phyloP scores from a whole-genome alignment of 2,888 invertebrate species.

The Leistus spinibarbis region DNA sequence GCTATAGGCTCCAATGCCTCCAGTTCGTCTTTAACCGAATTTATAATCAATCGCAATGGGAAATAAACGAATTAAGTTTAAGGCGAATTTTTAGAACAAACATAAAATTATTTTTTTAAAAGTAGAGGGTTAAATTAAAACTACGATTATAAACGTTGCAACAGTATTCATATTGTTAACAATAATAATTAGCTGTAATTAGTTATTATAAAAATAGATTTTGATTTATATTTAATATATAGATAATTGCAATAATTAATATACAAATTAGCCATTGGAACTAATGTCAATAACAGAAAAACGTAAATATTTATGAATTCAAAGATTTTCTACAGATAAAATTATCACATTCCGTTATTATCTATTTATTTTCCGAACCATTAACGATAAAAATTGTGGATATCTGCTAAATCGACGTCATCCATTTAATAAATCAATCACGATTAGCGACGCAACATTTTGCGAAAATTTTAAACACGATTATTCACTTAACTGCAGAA shows the following conservation, averaged over 20 bases:
- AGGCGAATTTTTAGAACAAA: too few relatives aligned
- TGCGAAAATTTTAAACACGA: background rate
- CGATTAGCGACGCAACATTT: background rate
- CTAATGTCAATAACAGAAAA: too few relatives aligned
- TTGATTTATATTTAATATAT: background rate
- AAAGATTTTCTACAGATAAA: too few relatives aligned
- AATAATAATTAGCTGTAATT: background rate
- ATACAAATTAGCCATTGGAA: background rate
- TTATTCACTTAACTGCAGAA: background rate
- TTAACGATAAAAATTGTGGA: background rate
- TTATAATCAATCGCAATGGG: too few relatives aligned
- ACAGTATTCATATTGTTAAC: background rate
- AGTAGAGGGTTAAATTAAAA: background rate
- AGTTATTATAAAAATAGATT: background rate
- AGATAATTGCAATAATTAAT: background rate
- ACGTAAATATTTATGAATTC: too few relatives aligned
- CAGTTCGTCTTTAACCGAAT: too few relatives aligned
- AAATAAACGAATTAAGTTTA: too few relatives aligned
- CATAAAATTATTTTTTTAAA: too few relatives aligned
- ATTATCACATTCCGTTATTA: too few relatives aligned
- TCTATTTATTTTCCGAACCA: background rate
- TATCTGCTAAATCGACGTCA: background rate
- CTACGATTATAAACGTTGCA: background rate
- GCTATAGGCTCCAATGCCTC: too few relatives aligned
- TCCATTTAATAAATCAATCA: background rate